Evolutionary conservation across 2,113 vertebrate species (phyloP).

Genomic region (Misgurnus anguillicaudatus): DNA sequence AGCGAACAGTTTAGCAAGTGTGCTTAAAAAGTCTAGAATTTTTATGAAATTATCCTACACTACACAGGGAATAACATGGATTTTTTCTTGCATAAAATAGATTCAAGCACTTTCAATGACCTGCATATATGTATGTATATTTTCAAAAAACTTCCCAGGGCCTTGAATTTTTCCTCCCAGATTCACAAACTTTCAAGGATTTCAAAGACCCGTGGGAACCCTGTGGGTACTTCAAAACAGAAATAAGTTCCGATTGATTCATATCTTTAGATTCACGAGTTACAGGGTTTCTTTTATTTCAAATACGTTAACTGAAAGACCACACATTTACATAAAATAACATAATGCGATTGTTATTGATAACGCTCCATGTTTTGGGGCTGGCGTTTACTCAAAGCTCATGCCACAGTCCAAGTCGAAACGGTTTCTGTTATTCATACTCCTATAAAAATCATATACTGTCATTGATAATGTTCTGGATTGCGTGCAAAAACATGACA

Average conservation of each 20-base stretch:
- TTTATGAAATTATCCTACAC: too few relatives aligned
- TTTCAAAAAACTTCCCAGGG: too few relatives aligned
- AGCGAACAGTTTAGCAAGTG: too few relatives aligned
- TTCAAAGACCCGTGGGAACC: too few relatives aligned
- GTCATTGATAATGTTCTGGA: slow-evolving; percentile 10
- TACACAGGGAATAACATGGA: too few relatives aligned
- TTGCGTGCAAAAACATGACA: slow-evolving; percentile 54
- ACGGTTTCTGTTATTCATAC: slow-evolving; percentile 35
- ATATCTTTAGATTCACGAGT: slow-evolving; percentile 45
- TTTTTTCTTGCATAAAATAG: too few relatives aligned
- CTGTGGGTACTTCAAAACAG: too few relatives aligned
- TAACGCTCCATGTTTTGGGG: slow-evolving; percentile 63
- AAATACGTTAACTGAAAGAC: slow-evolving; percentile 69
- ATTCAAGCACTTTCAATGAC: too few relatives aligned
- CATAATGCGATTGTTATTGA: slow-evolving; percentile 50
- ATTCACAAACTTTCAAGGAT: too few relatives aligned
- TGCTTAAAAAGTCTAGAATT: too few relatives aligned
- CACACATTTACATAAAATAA: slow-evolving; percentile 61
- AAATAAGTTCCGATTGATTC: not conserved
- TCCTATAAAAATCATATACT: slow-evolving; percentile 29
- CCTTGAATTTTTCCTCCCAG: too few relatives aligned
- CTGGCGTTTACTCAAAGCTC: slow-evolving; percentile 47
- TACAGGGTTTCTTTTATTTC: slow-evolving; percentile 74
- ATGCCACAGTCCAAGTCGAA: slow-evolving; percentile 59
- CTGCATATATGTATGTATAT: too few relatives aligned